A percentile compares a stretch with the other conserved stretches of the same genome.
Evolutionary conservation across 2,797 vertebrate genomes (phyloP).

Genomic region (Enteromius mattozi): DNA sequence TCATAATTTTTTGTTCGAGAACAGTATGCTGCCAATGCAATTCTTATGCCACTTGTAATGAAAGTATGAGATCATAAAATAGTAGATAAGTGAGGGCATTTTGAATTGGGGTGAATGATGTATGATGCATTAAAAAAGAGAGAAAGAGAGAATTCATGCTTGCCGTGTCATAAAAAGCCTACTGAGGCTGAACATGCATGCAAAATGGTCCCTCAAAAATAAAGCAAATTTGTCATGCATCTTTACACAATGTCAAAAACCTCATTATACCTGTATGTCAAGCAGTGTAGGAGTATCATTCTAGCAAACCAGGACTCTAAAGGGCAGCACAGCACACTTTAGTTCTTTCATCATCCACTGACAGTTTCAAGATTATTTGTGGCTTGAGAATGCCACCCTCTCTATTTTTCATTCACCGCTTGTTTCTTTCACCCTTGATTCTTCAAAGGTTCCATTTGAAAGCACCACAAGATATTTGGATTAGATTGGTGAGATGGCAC

Average conservation of each 20-base stretch:
- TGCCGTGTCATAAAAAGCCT: not conserved
- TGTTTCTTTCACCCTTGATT: constrained; percentile 17
- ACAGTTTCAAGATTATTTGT: not conserved
- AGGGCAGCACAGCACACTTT: not conserved
- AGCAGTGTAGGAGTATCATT: not conserved
- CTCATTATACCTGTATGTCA: not conserved
- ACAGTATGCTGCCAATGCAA: not conserved
- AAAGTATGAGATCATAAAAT: not conserved
- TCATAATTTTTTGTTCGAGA: too few species aligned
- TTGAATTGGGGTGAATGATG: not conserved
- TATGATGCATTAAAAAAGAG: not conserved
- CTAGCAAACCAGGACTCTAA: not conserved
- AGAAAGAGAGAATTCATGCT: not conserved
- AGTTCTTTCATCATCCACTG: not conserved
- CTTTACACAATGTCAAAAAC: not conserved
- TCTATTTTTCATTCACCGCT: not conserved
- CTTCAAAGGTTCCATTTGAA: constrained; percentile 7
- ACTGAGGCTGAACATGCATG: not conserved
- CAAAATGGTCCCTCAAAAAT: not conserved
- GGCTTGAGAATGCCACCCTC: not conserved
- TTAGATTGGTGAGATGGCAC: constrained; percentile 34
- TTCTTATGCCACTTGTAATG: not conserved
- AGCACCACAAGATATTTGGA: constrained; percentile 14
- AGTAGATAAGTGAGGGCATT: not conserved
- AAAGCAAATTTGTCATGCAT: not conserved